phyloP scores from a whole-genome alignment of 1,140 invertebrate genomes.

The Pseudomyrmex cubaensis region DNA sequence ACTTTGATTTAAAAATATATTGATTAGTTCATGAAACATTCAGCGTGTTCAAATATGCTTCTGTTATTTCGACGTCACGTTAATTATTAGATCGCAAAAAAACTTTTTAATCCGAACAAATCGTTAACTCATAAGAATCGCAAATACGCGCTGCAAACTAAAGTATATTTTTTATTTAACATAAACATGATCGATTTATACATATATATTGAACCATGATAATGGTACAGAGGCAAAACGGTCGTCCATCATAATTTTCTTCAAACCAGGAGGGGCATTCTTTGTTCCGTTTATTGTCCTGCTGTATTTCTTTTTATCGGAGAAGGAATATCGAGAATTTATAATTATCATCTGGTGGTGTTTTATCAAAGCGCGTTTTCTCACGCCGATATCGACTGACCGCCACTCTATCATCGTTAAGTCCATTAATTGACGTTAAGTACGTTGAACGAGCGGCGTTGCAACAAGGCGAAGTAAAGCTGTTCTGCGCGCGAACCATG shows the following conservation, averaged over 20 bases:
- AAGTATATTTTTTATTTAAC: not conserved
- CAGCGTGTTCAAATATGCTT: not conserved
- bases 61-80: not conserved
- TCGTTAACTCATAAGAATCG: not conserved
- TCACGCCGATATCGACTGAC: constrained; percentile 39
- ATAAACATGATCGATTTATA: not conserved
- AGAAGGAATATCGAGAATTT: constrained; percentile 12
- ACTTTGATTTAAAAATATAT: constrained; percentile 5
- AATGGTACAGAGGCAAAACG: not conserved
- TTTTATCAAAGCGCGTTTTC: constrained; percentile 50
- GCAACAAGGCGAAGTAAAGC: constrained; percentile 24
- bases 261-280: not conserved
- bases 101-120: not conserved
- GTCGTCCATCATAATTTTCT: constrained; percentile 6
- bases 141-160: constrained; percentile 10
- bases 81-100: constrained; percentile 12
- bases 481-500: constrained; percentile 5
- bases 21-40: not conserved
- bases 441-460: constrained; percentile 33
- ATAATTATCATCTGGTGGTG: constrained; percentile 43
- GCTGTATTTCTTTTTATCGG: not conserved
- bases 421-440: constrained; percentile 54
- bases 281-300: constrained; percentile 17
- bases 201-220: not conserved
- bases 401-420: constrained; percentile 34